phyloP scores from a whole-genome alignment of 2,113 vertebrate genomes.

The Herpetotheres cachinnans region DNA sequence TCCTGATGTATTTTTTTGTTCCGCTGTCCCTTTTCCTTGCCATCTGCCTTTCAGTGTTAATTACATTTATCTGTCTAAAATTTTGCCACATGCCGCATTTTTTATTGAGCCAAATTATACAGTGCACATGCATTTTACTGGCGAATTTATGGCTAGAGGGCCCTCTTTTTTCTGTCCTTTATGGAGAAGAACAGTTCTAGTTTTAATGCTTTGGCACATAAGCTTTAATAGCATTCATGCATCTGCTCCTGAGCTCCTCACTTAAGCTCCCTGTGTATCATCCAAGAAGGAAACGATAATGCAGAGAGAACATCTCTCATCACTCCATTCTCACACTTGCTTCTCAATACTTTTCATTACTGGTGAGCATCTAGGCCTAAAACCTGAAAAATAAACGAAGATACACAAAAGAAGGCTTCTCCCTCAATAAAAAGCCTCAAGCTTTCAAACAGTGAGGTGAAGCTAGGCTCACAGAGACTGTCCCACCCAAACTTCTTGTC shows the following conservation, averaged over 20 bases:
- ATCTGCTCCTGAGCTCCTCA: slow-evolving; percentile 33
- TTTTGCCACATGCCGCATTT: slow-evolving; percentile 49
- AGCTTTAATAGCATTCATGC: slow-evolving; percentile 31
- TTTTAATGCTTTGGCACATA: slow-evolving; percentile 35
- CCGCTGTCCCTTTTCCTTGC: slow-evolving; percentile 21
- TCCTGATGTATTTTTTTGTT: not conserved
- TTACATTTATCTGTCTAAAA: slow-evolving; percentile 61
- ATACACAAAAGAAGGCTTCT: not conserved
- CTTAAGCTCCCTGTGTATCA: not conserved
- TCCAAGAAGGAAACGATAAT: not conserved
- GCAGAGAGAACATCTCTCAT: not conserved
- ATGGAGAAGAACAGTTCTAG: slow-evolving; percentile 16
- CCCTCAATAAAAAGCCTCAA: not conserved
- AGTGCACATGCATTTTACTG: slow-evolving; percentile 20
- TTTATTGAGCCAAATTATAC: slow-evolving; percentile 48
- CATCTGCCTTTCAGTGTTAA: slow-evolving; percentile 61
- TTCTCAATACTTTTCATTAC: not conserved
- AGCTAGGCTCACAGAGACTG: not conserved
- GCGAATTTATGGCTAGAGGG: not conserved
- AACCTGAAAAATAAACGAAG: not conserved
- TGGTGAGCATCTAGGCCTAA: not conserved
- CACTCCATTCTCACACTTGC: not conserved
- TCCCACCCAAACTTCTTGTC: not conserved
- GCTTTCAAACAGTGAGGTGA: not conserved
- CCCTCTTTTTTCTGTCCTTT: slow-evolving; percentile 11